Conservation (phyloP, 2,888 invertebrate species). For the Ommatoiulus sabulosus region DNA sequence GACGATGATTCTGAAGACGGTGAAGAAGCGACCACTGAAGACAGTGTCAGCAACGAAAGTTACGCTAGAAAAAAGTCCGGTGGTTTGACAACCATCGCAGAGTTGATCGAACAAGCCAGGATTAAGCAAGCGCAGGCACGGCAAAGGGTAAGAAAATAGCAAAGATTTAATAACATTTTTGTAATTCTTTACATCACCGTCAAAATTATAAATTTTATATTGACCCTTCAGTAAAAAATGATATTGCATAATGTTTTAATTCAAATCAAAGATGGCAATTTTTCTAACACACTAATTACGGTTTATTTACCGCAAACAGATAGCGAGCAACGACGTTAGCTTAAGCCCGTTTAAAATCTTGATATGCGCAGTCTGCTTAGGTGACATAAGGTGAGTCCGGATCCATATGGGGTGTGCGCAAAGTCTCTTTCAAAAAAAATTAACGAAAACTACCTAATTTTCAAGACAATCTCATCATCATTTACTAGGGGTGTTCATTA, state of each 20-base stretch:
- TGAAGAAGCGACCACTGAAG: constrained; percentile 60
- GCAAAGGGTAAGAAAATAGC: constrained; percentile 60
- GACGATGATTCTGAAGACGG: constrained; percentile 68
- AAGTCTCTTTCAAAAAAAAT: too few species aligned
- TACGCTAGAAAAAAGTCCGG: constrained; percentile 58
- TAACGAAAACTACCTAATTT: too few species aligned
- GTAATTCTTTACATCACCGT: too few species aligned
- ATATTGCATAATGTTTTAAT: too few species aligned
- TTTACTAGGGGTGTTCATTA: too few species aligned
- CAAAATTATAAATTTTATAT: too few species aligned
- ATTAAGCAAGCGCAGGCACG: constrained; percentile 68
- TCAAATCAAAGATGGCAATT: too few species aligned
- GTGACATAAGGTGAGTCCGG: constrained; percentile 73
- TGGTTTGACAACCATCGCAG: constrained; percentile 63
- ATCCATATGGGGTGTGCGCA: not conserved
- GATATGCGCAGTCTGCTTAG: constrained; percentile 93
- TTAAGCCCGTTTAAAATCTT: constrained; percentile 71
- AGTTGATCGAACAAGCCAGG: constrained; percentile 71
- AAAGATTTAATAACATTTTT: too few species aligned
- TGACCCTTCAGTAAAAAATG: too few species aligned
- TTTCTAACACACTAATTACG: too few species aligned
- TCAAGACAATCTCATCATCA: too few species aligned
- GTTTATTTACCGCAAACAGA: constrained; percentile 19
- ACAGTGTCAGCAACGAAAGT: constrained; percentile 61
- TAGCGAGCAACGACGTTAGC: constrained; percentile 61